A percentile compares a stretch with the other conserved stretches of the same genome.
Evolutionary conservation across 2,797 vertebrate species (phyloP).

Genomic region (Alauda arvensis): DNA sequence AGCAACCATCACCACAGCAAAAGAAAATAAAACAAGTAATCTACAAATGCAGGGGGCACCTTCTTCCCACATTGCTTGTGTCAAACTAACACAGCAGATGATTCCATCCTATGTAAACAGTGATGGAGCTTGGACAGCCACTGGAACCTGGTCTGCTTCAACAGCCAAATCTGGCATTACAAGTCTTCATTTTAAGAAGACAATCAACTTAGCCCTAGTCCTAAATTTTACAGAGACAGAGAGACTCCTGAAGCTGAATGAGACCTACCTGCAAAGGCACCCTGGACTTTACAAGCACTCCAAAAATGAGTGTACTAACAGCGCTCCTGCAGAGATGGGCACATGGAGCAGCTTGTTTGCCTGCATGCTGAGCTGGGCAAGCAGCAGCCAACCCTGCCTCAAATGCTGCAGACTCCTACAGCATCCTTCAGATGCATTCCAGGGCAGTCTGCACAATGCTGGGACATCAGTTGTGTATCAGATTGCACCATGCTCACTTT

Average conservation of each 20-base stretch:
- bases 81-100: background rate
- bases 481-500: background rate
- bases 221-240: background rate
- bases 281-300: background rate
- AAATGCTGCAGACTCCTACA: background rate
- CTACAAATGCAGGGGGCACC: background rate
- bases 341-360: background rate
- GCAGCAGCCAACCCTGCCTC: background rate
- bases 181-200: background rate
- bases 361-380: background rate
- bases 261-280: background rate
- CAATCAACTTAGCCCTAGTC: background rate
- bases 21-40: conserved; percentile 20
- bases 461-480: background rate
- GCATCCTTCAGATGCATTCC: background rate
- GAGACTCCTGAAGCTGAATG: background rate
- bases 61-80: background rate
- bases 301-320: background rate
- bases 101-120: background rate
- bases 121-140: background rate
- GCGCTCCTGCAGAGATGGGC: background rate
- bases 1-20: background rate
- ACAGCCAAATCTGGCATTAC: background rate
- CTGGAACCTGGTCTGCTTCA: background rate
- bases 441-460: background rate